These are phyloP conservation scores for Dorcus parallelipipedus DNA, from an alignment of 2,888 invertebrate species.

Conservation along the genomic window DNA sequence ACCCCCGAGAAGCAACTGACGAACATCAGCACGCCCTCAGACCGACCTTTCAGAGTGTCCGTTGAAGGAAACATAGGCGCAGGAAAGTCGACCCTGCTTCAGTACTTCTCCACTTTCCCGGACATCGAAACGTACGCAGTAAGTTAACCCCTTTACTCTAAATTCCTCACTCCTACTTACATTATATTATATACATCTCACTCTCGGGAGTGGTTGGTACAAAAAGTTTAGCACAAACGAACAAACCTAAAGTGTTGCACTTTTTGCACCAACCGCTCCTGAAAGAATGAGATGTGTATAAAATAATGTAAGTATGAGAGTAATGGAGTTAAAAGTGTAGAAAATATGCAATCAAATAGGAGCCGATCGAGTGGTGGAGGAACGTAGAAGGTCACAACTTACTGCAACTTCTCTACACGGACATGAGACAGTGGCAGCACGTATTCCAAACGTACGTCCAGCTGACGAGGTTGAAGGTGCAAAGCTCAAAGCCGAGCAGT, in stretches of 20 bases:
- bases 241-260: too few relatives aligned
- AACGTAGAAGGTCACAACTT: constrained; percentile 76
- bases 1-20: constrained; percentile 39
- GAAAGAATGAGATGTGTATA: too few relatives aligned
- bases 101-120: constrained; percentile 42
- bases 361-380: constrained; percentile 85
- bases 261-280: too few relatives aligned
- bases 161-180: too few relatives aligned
- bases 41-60: constrained; percentile 47
- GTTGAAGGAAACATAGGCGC: constrained; percentile 51
- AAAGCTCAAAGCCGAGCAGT: constrained; percentile 54
- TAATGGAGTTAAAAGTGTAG: too few relatives aligned
- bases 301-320: too few relatives aligned
- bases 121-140: constrained; percentile 47
- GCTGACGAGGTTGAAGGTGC: constrained; percentile 81
- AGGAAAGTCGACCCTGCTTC: constrained; percentile 48
- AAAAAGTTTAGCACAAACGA: too few relatives aligned
- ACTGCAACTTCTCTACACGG: constrained; percentile 81
- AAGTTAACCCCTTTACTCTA: constrained; percentile 28
- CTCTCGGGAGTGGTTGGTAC: too few relatives aligned
- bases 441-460: constrained; percentile 90
- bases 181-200: too few relatives aligned
- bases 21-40: constrained; percentile 38
- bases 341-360: constrained; percentile 47
- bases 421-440: constrained; percentile 78